Percentiles rank a stretch among this genome's conserved stretches.
phyloP scores from a whole-genome alignment of 2,113 vertebrate genomes.

The Bagarius yarrelli region DNA sequence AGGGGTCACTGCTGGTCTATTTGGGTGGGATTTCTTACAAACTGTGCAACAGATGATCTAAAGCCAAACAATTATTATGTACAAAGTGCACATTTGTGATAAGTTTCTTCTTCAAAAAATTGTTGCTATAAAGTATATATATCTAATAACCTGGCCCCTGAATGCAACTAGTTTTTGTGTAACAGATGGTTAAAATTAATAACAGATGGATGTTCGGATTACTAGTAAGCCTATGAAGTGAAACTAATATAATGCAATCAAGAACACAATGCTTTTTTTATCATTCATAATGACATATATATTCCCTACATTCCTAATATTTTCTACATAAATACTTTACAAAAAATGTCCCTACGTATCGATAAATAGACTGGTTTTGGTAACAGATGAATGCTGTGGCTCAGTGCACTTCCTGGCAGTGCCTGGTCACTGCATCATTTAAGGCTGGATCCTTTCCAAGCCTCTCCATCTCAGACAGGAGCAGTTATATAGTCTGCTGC shows the following conservation, averaged over 20 bases:
- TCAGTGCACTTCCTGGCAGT: constrained; percentile 65
- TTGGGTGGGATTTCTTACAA: neutral
- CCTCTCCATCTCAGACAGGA: constrained; percentile 37
- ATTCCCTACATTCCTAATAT: neutral
- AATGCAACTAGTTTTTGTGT: constrained; percentile 30
- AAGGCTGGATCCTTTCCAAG: constrained; percentile 48
- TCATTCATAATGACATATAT: neutral
- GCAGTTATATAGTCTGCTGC: constrained; percentile 47
- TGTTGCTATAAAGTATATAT: neutral
- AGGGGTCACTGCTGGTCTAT: neutral
- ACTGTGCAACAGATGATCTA: neutral
- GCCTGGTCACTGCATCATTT: constrained; percentile 62
- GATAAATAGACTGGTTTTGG: neutral
- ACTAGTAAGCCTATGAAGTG: constrained; percentile 20
- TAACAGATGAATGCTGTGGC: constrained; percentile 47
- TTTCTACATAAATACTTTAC: neutral
- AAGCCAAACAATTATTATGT: neutral
- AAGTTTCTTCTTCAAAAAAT: neutral
- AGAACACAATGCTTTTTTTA: neutral
- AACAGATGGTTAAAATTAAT: constrained; percentile 50
- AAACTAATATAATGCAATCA: constrained; percentile 20
- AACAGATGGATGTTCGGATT: constrained; percentile 47
- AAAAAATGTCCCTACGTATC: neutral
- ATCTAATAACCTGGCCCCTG: neutral
- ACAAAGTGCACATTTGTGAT: neutral